A percentile compares a stretch with the other conserved stretches of the same genome.
These are phyloP conservation scores for Onychomys leucogaster DNA, from an alignment of 2,797 vertebrate species.

Conservation along the genomic window DNA sequence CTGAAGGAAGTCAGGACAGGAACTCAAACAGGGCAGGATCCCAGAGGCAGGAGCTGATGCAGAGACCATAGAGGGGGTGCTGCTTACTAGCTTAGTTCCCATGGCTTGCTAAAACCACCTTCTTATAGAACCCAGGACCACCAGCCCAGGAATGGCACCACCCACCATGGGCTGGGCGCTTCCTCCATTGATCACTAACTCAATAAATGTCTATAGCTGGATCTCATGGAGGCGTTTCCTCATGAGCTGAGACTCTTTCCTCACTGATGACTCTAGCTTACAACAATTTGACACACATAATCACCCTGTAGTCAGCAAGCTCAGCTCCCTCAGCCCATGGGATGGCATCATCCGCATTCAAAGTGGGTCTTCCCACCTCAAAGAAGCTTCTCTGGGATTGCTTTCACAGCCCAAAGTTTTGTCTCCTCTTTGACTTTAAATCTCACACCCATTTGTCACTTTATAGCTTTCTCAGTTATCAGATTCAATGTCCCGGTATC, in stretches of 20 bases:
- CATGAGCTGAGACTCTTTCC: background rate
- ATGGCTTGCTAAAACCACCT: background rate
- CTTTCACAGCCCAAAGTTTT: background rate
- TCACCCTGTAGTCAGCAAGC: background rate
- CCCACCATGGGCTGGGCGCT: background rate
- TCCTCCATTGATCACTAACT: background rate
- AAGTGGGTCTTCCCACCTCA: too few species aligned
- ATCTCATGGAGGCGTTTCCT: background rate
- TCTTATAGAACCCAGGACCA: background rate
- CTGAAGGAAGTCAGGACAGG: background rate
- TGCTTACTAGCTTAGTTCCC: background rate
- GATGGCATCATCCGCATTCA: background rate
- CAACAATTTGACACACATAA: background rate
- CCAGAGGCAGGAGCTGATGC: background rate
- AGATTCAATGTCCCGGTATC: background rate
- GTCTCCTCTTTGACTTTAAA: background rate
- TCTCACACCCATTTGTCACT: background rate
- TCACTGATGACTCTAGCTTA: background rate
- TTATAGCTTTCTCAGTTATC: background rate
- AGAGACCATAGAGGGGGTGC: background rate
- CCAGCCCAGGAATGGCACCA: background rate
- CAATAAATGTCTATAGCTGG: background rate
- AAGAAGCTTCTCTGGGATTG: background rate
- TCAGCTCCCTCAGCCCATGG: background rate
- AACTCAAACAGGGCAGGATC: background rate